phyloP scores from a whole-genome alignment of 2,888 invertebrate species.

The Dolomedes plantarius region DNA sequence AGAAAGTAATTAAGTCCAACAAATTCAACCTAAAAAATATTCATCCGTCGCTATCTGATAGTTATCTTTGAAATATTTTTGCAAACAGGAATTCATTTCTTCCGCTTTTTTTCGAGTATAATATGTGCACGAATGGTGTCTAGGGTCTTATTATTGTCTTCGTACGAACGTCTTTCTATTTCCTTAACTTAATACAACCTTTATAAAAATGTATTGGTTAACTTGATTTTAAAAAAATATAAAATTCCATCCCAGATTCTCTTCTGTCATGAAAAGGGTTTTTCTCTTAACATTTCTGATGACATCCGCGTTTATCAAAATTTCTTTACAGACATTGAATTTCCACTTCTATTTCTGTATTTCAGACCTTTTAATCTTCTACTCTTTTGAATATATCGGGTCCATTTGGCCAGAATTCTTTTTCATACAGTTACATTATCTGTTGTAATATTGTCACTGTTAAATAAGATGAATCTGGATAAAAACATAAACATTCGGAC shows the following conservation, averaged over 20 bases:
- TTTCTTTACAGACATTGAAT: background rate
- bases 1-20: too few relatives aligned
- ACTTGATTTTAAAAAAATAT: constrained; percentile 22
- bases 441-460: background rate
- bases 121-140: constrained; percentile 17
- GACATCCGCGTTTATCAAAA: background rate
- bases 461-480: background rate
- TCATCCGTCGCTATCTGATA: too few relatives aligned
- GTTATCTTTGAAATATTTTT: constrained; percentile 18
- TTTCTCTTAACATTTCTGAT: constrained; percentile 1
- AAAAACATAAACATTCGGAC: background rate
- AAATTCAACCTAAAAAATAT: too few relatives aligned
- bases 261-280: too few relatives aligned
- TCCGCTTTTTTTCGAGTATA: constrained; percentile 1
- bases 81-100: background rate
- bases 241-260: background rate
- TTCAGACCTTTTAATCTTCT: background rate
- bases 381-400: background rate
- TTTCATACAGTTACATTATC: background rate
- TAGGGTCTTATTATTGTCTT: constrained; percentile 2
- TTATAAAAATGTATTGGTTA: constrained; percentile 17
- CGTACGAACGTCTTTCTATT: too few relatives aligned
- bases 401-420: background rate
- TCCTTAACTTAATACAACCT: too few relatives aligned
- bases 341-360: background rate